These are phyloP conservation scores for Larimichthys polyactis DNA, from an alignment of 2,113 vertebrate species.

Conservation along the genomic window DNA sequence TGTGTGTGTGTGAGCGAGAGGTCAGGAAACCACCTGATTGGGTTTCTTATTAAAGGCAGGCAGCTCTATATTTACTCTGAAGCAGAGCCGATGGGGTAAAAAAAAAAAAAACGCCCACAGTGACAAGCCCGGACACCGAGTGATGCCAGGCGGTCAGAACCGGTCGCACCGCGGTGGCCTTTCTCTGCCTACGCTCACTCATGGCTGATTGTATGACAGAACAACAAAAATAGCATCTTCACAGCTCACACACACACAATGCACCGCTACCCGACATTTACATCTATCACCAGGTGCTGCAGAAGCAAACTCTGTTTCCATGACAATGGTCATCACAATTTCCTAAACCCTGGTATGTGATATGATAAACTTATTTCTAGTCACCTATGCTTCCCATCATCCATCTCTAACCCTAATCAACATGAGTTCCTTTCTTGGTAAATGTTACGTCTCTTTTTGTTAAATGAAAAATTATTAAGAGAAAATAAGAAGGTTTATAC, in stretches of 20 bases:
- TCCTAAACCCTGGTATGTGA: too few species aligned
- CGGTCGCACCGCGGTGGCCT: neutral
- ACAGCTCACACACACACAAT: neutral
- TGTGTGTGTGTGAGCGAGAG: constrained; percentile 13
- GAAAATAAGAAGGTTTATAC: too few species aligned
- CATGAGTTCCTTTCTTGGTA: too few species aligned
- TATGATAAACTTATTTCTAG: too few species aligned
- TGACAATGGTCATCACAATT: neutral
- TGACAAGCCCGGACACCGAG: neutral
- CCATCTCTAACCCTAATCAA: too few species aligned
- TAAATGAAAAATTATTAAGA: too few species aligned
- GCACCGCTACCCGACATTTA: neutral
- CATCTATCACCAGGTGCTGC: neutral
- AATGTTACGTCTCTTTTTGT: too few species aligned
- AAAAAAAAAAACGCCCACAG: neutral
- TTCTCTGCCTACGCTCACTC: neutral
- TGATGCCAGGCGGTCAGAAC: constrained; percentile 34
- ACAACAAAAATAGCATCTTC: neutral
- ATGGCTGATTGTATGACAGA: too few species aligned
- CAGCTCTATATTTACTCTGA: constrained; percentile 51
- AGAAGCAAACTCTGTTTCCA: neutral
- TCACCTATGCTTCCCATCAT: too few species aligned
- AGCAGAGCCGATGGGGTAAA: constrained; percentile 3
- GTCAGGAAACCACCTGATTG: constrained; percentile 55
- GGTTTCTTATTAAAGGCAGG: constrained; percentile 45